A percentile compares a stretch with the other conserved stretches of the same genome.
Evolutionary conservation across 2,797 vertebrate species (phyloP).

Genomic region (Onychomys leucogaster): DNA sequence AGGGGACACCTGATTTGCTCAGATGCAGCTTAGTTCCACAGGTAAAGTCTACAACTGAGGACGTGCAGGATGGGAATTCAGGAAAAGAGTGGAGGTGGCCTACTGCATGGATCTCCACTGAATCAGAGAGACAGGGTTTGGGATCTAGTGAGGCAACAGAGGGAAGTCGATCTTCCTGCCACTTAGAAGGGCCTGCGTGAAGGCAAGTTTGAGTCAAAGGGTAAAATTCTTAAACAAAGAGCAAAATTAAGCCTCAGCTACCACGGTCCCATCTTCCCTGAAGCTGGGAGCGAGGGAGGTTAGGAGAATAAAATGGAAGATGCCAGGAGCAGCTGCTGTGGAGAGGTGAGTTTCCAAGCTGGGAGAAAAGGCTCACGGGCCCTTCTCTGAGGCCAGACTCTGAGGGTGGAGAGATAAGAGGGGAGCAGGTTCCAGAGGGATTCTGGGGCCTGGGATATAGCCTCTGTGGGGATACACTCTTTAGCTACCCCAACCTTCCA

Average conservation of each 20-base stretch:
- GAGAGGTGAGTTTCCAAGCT: conserved; percentile 65
- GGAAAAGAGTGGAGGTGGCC: neutral
- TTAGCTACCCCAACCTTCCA: neutral
- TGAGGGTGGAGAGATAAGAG: conserved; percentile 35
- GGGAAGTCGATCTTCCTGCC: neutral
- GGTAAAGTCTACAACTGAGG: neutral
- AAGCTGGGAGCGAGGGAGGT: neutral
- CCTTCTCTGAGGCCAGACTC: neutral
- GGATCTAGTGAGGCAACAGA: neutral
- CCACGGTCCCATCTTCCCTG: neutral
- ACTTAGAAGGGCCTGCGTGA: neutral
- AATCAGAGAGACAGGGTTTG: neutral
- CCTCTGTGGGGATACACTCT: neutral
- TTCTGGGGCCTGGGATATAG: neutral
- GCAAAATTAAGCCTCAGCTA: neutral
- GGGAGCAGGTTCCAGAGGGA: conserved; percentile 20
- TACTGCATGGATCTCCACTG: neutral
- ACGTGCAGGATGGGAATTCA: neutral
- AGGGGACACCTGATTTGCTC: neutral
- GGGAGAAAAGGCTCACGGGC: neutral
- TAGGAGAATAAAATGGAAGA: conserved; percentile 37
- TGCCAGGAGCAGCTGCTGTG: neutral
- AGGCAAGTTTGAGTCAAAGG: conserved; percentile 42
- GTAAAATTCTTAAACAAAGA: conserved; percentile 50
- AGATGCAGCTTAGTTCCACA: neutral